phyloP scores from a whole-genome alignment of 92 coral and sea anemone genomes.

The Porites divaricata region DNA sequence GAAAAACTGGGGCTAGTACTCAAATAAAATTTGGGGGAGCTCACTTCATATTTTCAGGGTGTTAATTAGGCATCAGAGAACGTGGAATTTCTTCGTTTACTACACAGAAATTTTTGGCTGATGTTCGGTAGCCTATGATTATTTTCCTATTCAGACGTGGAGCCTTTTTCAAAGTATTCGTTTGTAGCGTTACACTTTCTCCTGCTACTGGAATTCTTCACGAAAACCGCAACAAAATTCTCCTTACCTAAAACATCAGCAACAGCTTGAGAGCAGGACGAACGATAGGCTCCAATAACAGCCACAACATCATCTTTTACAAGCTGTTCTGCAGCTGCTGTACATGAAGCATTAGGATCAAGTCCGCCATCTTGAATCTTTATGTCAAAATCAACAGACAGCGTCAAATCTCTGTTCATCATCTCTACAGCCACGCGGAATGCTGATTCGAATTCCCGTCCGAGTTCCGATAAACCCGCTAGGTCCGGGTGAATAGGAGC shows the following conservation, averaged over 20 bases:
- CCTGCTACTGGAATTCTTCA: neutral
- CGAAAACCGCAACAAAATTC: neutral
- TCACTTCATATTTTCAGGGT: neutral
- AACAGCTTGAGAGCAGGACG: constrained; percentile 88
- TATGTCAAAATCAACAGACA: constrained; percentile 92
- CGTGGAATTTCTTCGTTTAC: too few relatives aligned
- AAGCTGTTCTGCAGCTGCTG: constrained; percentile 81
- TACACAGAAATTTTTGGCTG: too few relatives aligned
- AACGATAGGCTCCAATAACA: constrained; percentile 94
- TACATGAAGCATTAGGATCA: constrained; percentile 79
- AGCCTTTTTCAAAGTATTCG: too few relatives aligned
- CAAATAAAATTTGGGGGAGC: too few relatives aligned
- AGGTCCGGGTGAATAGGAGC: constrained; percentile 92
- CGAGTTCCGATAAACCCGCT: constrained; percentile 91
- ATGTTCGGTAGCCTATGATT: too few relatives aligned
- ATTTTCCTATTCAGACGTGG: too few relatives aligned
- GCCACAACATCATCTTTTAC: constrained; percentile 94
- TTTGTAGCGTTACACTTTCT: too few relatives aligned
- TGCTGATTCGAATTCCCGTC: constrained; percentile 86
- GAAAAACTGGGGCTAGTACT: too few relatives aligned
- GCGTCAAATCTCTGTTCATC: constrained; percentile 90
- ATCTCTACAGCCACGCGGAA: constrained; percentile 90
- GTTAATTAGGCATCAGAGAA: too few relatives aligned
- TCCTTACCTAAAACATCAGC: constrained; percentile 88
- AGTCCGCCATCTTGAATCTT: constrained; percentile 85